These are phyloP conservation scores for Prionchulus punctatus DNA, from an alignment of 2,888 invertebrate genomes.

Conservation along the genomic window DNA sequence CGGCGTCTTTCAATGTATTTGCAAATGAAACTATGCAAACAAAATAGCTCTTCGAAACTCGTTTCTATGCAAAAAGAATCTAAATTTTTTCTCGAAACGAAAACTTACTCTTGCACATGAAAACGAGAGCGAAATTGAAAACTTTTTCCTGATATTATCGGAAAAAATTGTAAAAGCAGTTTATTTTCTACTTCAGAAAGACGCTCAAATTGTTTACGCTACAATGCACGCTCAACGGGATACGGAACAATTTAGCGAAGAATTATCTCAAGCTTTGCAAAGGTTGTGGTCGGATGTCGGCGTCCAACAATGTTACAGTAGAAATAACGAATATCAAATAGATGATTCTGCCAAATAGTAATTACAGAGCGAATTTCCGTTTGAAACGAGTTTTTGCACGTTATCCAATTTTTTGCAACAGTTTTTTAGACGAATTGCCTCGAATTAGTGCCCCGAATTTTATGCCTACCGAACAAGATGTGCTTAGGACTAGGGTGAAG, in stretches of 20 bases:
- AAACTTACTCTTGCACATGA: too few species aligned
- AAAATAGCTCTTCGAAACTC: too few species aligned
- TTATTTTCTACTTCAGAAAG: slow-evolving; percentile 22
- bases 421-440: slow-evolving; percentile 97
- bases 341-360: slow-evolving; percentile 99
- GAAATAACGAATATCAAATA: slow-evolving; percentile 99
- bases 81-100: too few species aligned
- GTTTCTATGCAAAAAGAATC: too few species aligned
- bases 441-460: slow-evolving; percentile 95
- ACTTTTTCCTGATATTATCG: too few species aligned
- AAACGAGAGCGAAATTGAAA: too few species aligned
- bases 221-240: slow-evolving; percentile 25
- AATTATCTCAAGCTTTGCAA: slow-evolving; percentile 66
- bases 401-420: slow-evolving; percentile 41
- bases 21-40: too few species aligned
- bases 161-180: too few species aligned
- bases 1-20: too few species aligned
- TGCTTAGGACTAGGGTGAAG: slow-evolving; percentile 95
- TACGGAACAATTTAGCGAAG: slow-evolving; percentile 10
- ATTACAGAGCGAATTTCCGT: slow-evolving; percentile 36
- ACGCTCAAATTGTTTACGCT: slow-evolving; percentile 28
- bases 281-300: slow-evolving; percentile 91
- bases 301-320: slow-evolving; percentile 95
- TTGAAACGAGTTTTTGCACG: background rate
- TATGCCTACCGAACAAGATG: slow-evolving; percentile 98